Evolutionary conservation across 2,888 invertebrate genomes (phyloP), one percentile per base, ranked within the genome.

Genomic region (Mesochorus sp.): DNA sequence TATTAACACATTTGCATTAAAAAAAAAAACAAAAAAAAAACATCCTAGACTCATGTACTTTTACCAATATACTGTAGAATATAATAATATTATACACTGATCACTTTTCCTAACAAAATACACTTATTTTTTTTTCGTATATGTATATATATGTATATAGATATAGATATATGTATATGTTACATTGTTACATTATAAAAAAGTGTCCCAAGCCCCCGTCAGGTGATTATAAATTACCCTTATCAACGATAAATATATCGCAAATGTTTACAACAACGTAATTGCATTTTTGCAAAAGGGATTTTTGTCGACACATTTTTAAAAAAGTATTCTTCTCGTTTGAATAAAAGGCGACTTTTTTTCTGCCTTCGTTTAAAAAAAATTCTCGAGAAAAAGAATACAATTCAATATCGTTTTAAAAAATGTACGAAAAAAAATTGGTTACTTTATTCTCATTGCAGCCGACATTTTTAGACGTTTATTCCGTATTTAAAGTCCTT

Each of bases 41-140:
- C n/a, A n/a, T n/a, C n/a, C n/a, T n/a, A n/a, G n/a, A n/a, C n/a
- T n/a, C n/a, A n/a, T n/a, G n/a, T n/a, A n/a, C n/a, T n/a, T n/a
- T n/a, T n/a, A n/a, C n/a, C n/a, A n/a, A n/a, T n/a, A n/a, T n/a
- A n/a, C n/a, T n/a, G n/a, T n/a, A n/a, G 17, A 37, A 24, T 37
- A 37, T 44, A 67, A n/a, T n/a, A n/a, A n/a, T n/a, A 53, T 75
- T 70, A 70, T 76, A 76, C 62, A 70, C 47, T 21, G 55, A 76
- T 76, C 70, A 64, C 55, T 64, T 64, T 39, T 31, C 42, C 71
- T 70, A 64, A 71, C 71, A 76, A 76, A 76, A 76, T 76, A 71
- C 70, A 71, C 39, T 57, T 19, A 64, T 21, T 62, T 62, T 44
- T 21, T 19, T 62, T 21, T 6, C 61, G 61, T 66, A 57, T 59